Evolutionary conservation across 2,113 vertebrate genomes (phyloP), one percentile per base, ranked within the genome.

Genomic region (Hemiprocne comata): DNA sequence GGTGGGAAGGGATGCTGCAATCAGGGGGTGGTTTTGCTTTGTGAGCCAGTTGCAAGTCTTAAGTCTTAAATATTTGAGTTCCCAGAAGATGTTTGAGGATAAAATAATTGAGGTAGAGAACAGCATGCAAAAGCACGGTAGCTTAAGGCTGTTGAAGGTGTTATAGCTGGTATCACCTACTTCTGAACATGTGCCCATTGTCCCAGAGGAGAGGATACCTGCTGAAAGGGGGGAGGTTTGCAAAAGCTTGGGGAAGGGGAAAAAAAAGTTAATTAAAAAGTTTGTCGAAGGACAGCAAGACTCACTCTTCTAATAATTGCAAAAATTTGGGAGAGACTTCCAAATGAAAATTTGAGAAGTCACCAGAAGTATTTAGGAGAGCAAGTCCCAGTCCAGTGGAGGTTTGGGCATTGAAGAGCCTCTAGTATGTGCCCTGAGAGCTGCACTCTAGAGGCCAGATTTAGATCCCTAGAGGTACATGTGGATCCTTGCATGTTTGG

Each of bases 81-180:
- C 9, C 21, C 11, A 12, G 40, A 65, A 58, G 67, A 21, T 58
- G 31, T 50, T 57, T 57, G 67, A 90, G 44, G 31, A 14, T 48
- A 33, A 72, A 72, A 64, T 38, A 69, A 36, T 3, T 16, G 21
- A 15, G 21, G 50, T 50, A 80, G 42, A 64, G 72, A 83, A 31
- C 6, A 31, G 4, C 8, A 1, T 40, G 36, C 26, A 26, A 28
- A 69, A 61, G 21, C 2, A 0, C 8, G 9, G 31, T 36, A 29
- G n/a, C 51, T 79, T 3, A 8, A 16, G 40, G 57, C 12, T 44
- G 33, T 54, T 51, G 1, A 2, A 46, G 11, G 46, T 48, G 18
- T 48, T 48, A 48, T 51, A 78, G 18, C 40, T 57, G 64, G 10
- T 62, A 1, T 8, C 11, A 6, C 9, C 55, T 80, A 1, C 44